Evolutionary conservation across 2,113 vertebrate species (phyloP).

Genomic region (Clarias gariepinus): DNA sequence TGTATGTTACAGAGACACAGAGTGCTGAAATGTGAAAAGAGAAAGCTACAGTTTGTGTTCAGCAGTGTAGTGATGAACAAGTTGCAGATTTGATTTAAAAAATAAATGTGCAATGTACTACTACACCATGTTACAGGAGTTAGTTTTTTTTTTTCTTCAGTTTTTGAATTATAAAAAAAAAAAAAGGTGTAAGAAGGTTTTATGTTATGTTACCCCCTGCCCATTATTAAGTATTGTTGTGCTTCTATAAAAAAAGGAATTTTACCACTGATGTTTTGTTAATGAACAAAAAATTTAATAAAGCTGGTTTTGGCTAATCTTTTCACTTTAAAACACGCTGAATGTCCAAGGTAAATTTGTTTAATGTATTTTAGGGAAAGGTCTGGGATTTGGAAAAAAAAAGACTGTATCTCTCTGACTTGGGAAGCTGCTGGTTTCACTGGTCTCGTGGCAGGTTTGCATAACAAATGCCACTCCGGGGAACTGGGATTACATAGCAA

Average conservation of each 20-base stretch:
- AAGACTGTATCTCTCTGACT: background rate
- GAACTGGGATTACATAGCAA: background rate
- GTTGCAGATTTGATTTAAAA: background rate
- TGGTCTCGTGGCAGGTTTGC: background rate
- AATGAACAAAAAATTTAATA: too few species aligned
- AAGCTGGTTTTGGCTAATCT: background rate
- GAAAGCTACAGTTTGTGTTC: conserved; percentile 66
- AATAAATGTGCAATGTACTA: background rate
- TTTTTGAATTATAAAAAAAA: background rate
- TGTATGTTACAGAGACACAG: conserved; percentile 23
- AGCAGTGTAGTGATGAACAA: conserved; percentile 24
- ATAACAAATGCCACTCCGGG: background rate
- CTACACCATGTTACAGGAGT: too few species aligned
- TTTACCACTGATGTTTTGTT: background rate
- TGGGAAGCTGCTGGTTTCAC: background rate
- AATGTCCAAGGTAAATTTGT: background rate
- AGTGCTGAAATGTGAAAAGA: conserved; percentile 54
- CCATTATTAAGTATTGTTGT: background rate
- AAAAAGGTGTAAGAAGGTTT: background rate
- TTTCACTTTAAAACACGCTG: background rate
- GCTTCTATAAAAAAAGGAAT: background rate
- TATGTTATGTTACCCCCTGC: background rate
- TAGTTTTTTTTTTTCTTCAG: background rate
- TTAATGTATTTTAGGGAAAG: background rate
- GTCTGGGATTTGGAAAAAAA: background rate